Evolutionary conservation across 2,797 vertebrate genomes (phyloP).

Genomic region (Ceyx erithaca): DNA sequence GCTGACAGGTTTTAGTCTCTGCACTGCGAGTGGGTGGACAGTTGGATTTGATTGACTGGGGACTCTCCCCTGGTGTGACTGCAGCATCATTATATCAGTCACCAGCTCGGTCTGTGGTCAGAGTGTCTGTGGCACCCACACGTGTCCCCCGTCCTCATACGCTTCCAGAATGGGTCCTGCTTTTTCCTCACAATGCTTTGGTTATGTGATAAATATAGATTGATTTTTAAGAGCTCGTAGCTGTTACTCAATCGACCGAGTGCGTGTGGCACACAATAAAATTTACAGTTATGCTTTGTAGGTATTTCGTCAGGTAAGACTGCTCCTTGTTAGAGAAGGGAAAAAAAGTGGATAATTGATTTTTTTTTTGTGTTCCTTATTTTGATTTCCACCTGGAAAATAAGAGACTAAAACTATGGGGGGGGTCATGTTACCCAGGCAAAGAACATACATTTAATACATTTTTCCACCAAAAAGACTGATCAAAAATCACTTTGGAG

Average conservation of each 20-base stretch:
- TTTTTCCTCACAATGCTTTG: background rate
- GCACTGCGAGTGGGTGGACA: conserved; percentile 63
- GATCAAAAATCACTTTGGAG: background rate
- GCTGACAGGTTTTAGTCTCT: conserved; percentile 67
- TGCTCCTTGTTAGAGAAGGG: conserved; percentile 39
- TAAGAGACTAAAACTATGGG: background rate
- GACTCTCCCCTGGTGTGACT: conserved; percentile 59
- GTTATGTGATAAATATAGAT: conserved; percentile 28
- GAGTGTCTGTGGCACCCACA: conserved; percentile 21
- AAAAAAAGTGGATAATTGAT: conserved; percentile 12
- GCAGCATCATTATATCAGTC: conserved; percentile 73
- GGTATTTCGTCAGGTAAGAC: conserved; percentile 47
- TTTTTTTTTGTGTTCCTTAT: background rate
- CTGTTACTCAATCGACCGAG: conserved; percentile 24
- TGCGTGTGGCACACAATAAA: conserved; percentile 18
- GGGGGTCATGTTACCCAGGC: background rate
- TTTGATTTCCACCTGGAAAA: conserved; percentile 20
- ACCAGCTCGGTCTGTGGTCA: conserved; percentile 70
- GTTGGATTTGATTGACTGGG: conserved; percentile 69
- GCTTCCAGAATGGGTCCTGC: background rate
- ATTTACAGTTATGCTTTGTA: conserved; percentile 21
- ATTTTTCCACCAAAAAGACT: background rate
- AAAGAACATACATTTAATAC: background rate
- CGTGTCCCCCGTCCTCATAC: background rate
- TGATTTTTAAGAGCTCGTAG: conserved; percentile 26